Conservation (phyloP, 1,140 invertebrate species). For the Meloidogyne chitwoodi region DNA sequence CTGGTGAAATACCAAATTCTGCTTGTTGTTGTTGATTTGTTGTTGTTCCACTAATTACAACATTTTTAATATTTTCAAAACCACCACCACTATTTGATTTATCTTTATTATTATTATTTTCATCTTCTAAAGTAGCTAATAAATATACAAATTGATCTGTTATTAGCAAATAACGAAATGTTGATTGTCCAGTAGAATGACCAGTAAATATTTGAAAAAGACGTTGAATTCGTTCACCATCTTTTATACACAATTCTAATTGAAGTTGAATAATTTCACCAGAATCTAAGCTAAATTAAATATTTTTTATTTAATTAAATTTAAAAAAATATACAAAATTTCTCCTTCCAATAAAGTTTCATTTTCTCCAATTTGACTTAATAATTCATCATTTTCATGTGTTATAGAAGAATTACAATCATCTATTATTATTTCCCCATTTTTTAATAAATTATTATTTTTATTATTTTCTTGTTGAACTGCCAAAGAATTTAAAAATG, state of each 20-base stretch:
- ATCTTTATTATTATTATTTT: background rate
- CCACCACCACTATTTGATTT: background rate
- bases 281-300: slow-evolving; percentile 24
- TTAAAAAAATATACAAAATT: slow-evolving; percentile 5
- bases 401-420: background rate
- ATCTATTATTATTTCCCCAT: too few species aligned
- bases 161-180: slow-evolving; percentile 23
- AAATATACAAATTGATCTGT: slow-evolving; percentile 36
- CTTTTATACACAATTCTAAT: slow-evolving; percentile 28
- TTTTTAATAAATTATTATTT: background rate
- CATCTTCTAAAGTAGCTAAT: background rate
- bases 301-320: too few species aligned
- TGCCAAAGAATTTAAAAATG: background rate
- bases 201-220: slow-evolving; percentile 33
- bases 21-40: background rate
- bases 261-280: slow-evolving; percentile 31
- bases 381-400: slow-evolving; percentile 5
- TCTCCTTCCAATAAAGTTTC: slow-evolving; percentile 2
- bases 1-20: slow-evolving; percentile 14
- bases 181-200: slow-evolving; percentile 26
- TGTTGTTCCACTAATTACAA: background rate
- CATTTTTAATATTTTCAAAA: background rate
- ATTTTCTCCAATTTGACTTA: background rate
- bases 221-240: slow-evolving; percentile 30
- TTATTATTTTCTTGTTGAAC: background rate